Conservation (phyloP, 2,888 invertebrate genomes). For the Acrocera orbiculus region DNA sequence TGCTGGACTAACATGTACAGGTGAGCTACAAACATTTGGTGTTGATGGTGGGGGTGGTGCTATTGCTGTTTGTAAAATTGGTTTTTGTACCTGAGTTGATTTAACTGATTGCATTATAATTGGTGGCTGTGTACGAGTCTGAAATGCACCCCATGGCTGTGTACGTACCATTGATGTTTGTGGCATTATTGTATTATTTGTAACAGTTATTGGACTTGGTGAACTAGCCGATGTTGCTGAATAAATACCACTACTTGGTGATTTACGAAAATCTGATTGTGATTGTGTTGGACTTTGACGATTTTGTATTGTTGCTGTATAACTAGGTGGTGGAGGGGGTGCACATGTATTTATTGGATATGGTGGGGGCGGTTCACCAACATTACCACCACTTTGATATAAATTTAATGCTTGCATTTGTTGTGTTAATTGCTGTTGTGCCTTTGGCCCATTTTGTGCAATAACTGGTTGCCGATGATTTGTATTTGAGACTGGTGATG, state of each 20-base stretch:
- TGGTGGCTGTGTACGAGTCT: conserved; percentile 78
- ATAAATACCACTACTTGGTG: conserved; percentile 72
- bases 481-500: conserved; percentile 47
- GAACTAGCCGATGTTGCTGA: conserved; percentile 71
- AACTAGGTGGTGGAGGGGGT: conserved; percentile 48
- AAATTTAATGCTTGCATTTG: conserved; percentile 75
- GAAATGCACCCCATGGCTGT: conserved; percentile 68
- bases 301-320: conserved; percentile 70
- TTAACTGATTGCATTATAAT: conserved; percentile 95
- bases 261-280: conserved; percentile 59
- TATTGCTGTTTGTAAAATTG: conserved; percentile 84
- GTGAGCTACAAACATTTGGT: conserved; percentile 32
- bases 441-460: conserved; percentile 62
- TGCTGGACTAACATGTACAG: conserved; percentile 35
- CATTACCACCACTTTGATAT: conserved; percentile 44
- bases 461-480: conserved; percentile 39
- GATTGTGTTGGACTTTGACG: conserved; percentile 73
- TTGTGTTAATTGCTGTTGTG: conserved; percentile 70
- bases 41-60: conserved; percentile 69
- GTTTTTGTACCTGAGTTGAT: conserved; percentile 89
- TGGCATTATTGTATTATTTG: conserved; percentile 37
- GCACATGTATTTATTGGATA: conserved; percentile 43
- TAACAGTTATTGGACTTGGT: conserved; percentile 63
- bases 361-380: conserved; percentile 50
- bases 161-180: conserved; percentile 55